A percentile compares a stretch with the other conserved stretches of the same genome.
Conservation (phyloP, 2,797 vertebrate species). For the Chromis chromis region DNA sequence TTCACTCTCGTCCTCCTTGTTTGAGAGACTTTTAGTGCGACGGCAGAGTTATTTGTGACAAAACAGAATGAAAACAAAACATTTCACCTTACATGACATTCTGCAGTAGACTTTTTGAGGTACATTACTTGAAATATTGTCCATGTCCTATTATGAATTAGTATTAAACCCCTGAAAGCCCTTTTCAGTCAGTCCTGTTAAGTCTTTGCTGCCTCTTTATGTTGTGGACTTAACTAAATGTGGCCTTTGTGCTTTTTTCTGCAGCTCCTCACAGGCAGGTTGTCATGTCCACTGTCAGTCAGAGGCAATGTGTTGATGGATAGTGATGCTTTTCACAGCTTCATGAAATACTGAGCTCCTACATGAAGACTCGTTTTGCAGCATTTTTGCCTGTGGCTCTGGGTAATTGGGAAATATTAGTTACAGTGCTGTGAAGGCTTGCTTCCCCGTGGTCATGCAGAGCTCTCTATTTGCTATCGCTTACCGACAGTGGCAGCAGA, state of each 20-base stretch:
- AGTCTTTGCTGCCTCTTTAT: not conserved
- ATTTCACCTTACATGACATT: not conserved
- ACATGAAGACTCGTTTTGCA: slow-evolving; percentile 50
- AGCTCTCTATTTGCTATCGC: slow-evolving; percentile 36
- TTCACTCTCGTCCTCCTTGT: not conserved
- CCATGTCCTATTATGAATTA: not conserved
- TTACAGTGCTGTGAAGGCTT: slow-evolving; percentile 51
- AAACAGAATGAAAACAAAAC: not conserved
- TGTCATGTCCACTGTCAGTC: slow-evolving; percentile 61
- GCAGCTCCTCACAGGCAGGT: slow-evolving; percentile 18
- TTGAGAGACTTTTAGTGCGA: not conserved
- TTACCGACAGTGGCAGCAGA: slow-evolving; percentile 45
- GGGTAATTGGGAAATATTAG: slow-evolving; percentile 71
- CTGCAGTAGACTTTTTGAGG: not conserved
- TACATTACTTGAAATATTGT: not conserved
- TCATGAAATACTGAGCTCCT: slow-evolving; percentile 39
- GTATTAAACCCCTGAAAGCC: not conserved
- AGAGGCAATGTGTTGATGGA: slow-evolving; percentile 51
- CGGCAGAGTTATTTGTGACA: not conserved
- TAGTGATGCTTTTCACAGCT: slow-evolving; percentile 45
- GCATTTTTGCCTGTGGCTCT: slow-evolving; percentile 47
- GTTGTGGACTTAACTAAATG: not conserved
- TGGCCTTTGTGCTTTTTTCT: not conserved
- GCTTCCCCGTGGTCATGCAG: slow-evolving; percentile 49
- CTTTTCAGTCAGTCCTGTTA: not conserved